These are phyloP conservation scores for Heptranchias perlo DNA, from an alignment of 2,113 vertebrate genomes.

Conservation along the genomic window DNA sequence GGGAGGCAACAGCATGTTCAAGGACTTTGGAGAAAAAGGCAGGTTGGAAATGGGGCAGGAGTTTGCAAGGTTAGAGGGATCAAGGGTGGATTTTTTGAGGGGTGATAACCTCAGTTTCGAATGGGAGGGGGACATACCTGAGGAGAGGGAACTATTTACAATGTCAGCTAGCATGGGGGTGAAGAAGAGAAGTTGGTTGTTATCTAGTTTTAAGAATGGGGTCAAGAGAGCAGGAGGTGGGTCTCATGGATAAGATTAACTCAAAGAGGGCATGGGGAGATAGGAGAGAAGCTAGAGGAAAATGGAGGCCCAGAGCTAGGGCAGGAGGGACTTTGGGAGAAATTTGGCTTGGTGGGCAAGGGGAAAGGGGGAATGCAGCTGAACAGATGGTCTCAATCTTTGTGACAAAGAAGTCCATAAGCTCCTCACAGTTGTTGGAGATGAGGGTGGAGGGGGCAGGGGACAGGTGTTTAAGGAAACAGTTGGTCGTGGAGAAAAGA, in stretches of 20 bases:
- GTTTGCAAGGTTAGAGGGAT: background rate
- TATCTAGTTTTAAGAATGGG: too few relatives aligned
- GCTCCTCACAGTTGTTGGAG: background rate
- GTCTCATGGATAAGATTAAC: background rate
- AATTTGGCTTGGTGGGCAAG: background rate
- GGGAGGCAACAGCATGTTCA: background rate
- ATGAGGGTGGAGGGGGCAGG: background rate
- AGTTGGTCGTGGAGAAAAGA: background rate
- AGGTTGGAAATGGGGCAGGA: background rate
- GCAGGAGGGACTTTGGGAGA: background rate
- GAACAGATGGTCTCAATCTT: background rate
- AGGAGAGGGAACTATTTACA: background rate
- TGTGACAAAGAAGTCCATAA: background rate
- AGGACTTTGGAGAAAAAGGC: background rate
- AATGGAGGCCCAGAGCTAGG: background rate
- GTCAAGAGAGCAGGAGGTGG: too few relatives aligned
- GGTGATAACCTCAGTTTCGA: background rate
- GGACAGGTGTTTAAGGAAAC: background rate
- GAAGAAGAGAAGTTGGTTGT: background rate
- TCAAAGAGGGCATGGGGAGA: background rate
- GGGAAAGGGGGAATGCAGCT: background rate
- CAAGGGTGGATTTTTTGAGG: background rate
- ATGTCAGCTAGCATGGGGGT: background rate
- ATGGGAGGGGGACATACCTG: background rate
- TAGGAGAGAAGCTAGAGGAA: background rate